Evolutionary conservation across 2,113 vertebrate species (phyloP), one percentile per base, ranked within the genome.

Genomic region (Phyllostomus discolor): DNA sequence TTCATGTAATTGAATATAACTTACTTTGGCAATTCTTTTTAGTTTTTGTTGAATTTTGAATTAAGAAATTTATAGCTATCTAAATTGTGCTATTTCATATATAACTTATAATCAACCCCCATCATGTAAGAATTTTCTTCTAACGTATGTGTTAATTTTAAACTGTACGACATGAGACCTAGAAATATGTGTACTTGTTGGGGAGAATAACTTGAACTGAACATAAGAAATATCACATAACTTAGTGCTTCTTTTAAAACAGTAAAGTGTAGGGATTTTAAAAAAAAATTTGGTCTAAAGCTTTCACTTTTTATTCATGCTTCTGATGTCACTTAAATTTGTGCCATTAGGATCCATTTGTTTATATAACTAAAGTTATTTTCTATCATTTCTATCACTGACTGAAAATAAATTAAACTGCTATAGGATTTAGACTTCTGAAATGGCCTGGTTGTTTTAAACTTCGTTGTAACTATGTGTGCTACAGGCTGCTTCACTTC

Each of bases 291-390:
- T 41, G 8, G 16, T 43, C 14, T 57, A 26, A 72, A 81, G 28
- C 92, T 91, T 96, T 72, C 28, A 81, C 70, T 85, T 91, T 41
- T 9, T 50, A 81, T 86, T 88, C 81, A 73, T 67, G 84, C 35
- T 81, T 89, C 70, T 82, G 72, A 88, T 62, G 28, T 72, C 67
- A 59, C 81, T 94, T 67, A 94, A 97, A 94, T 91, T 76, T 33
- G 22, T 69, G 22, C 20, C 80, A 90, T 93, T 97, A 90, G 80
- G 81, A 80, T 31, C 62, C 76, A 96, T 95, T 91, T 80, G 67
- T 86, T 97, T 96, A 41, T 69, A 82, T 92, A 94, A 59, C 91
- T 80, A 78, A 94, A 90, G 88, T 70, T 92, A 80, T 92, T 96
- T 92, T 94, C 35, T 86, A 83, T 79, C 84, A 96, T 92, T 94